Base-by-base conservation (phyloP, 2,888 invertebrate species). In the Dolichopus griseipennis region DNA sequence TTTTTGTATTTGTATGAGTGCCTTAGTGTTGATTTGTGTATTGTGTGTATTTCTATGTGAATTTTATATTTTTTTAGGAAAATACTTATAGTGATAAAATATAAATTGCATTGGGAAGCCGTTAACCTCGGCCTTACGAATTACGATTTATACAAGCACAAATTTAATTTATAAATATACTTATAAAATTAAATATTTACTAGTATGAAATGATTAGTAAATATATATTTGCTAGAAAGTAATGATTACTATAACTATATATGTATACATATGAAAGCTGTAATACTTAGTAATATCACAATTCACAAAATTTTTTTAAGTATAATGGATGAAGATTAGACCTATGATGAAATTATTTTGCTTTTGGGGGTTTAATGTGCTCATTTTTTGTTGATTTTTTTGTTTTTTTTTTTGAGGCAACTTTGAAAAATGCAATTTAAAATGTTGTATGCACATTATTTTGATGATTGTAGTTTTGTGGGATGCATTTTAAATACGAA, bases 401-500 rank as follows among this genome's bases (percentile, higher is more conserved):
- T 18, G 52, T 9, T 7, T 52, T 52, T 52, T 52, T 37, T 37
- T 37, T 37, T 37, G 3, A 12, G 37, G 37, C 10, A 37, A 37
- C 12, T 37, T 37, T 37, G 37, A 12, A 37, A 37, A 37, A 37
- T 10, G 12, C 12, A 37, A 37, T 37, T 37, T 37, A 37, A 37
- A 37, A 37, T 27, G 27, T 27, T 10, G 52, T 18, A 18, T 18
- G 1, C 43, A 15, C 7, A 15, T 12, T 52, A 37, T 37, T 52
- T 52, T 52, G 18, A 52, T 52, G 52, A 18, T 27, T 52, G 52
- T n/a, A n/a, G n/a, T 18, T 52, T 52, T 52, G 52, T 52, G 52
- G 52, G 52, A 52, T 52, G 52, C 52, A 52, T 52, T 52, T 52
- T 52, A 52, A 52, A 27, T 27, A 52, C n/a, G 52, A 52, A 52